A percentile compares a stretch with the other conserved stretches of the same genome.
Evolutionary conservation across 2,113 vertebrate species (phyloP).

Genomic region (Oreochromis aureus): DNA sequence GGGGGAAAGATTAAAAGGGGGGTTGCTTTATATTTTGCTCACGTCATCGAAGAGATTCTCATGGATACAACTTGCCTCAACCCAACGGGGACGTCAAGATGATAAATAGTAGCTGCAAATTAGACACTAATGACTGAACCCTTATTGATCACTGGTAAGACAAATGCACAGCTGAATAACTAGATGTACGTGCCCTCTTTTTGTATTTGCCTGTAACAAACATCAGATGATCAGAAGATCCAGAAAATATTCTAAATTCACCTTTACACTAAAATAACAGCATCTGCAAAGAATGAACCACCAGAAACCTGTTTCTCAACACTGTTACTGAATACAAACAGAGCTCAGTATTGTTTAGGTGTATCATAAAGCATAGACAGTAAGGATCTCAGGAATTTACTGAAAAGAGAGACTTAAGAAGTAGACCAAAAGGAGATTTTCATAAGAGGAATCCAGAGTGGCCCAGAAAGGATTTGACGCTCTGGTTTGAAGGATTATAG

Average conservation of each 20-base stretch:
- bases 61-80: background rate
- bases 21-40: background rate
- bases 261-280: background rate
- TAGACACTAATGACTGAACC: background rate
- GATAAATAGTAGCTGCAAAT: background rate
- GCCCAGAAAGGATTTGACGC: background rate
- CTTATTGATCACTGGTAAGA: background rate
- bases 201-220: background rate
- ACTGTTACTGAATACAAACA: background rate
- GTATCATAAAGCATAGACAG: background rate
- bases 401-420: background rate
- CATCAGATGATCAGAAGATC: background rate
- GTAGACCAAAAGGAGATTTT: background rate
- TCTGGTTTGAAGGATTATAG: slow-evolving; percentile 26
- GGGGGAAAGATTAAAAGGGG: background rate
- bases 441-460: background rate
- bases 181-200: background rate
- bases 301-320: background rate
- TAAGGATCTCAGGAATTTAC: background rate
- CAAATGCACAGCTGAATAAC: background rate
- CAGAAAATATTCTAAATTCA: background rate
- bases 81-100: background rate
- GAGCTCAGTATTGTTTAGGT: background rate
- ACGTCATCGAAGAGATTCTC: background rate
- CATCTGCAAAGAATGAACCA: background rate